Evolutionary conservation across 2,797 vertebrate genomes (phyloP), one percentile per base, ranked within the genome.

Genomic region (Etheostoma perlongum): DNA sequence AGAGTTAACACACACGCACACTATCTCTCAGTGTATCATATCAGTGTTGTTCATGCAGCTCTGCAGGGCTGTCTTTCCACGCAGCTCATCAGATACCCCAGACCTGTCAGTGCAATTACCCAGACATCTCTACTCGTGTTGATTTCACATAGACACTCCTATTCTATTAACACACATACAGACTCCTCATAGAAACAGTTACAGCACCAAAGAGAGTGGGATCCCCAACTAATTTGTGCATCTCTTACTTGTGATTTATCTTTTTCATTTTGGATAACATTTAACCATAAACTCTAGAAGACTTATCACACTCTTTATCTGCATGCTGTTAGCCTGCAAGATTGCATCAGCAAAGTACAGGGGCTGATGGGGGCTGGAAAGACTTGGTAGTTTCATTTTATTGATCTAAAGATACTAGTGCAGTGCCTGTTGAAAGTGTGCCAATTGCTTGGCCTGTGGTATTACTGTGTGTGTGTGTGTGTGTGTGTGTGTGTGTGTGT

Each of bases 91-190:
- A 70, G 33, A 77, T 76, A 82, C 64, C 61, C 59, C 63, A 72
- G 83, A 82, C 79, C 77, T 89, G 90, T 85, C 90, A 73, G 55
- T 79, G 66, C 74, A 55, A 83, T 88, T 84, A 79, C 47, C 15
- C 42, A 71, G 58, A 70, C n/a, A 44, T 72, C 63, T 57, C 64
- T 25, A 2, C 42, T 47, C 0, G 6, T 8, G 19, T 53, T 66
- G 12, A 66, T n/a, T 55, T 48, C 57, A 55, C 42, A 30, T 11
- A 60, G 14, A 63, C 66, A 61, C 16, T 61, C 19, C n/a, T 40
- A 23, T 67, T 59, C 49, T 33, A 63, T 30, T 57, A 30, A 15
- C 11, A 42, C 42, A 19, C 58, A 25, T 15, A 18, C 25, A 65
- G 23, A 48, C 16, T n/a, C 47, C 23, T 54, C n/a, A 48, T 33